A percentile compares a stretch with the other conserved stretches of the same genome.
Conservation (phyloP, 2,797 vertebrate species). For the Xenentodon cancila region DNA sequence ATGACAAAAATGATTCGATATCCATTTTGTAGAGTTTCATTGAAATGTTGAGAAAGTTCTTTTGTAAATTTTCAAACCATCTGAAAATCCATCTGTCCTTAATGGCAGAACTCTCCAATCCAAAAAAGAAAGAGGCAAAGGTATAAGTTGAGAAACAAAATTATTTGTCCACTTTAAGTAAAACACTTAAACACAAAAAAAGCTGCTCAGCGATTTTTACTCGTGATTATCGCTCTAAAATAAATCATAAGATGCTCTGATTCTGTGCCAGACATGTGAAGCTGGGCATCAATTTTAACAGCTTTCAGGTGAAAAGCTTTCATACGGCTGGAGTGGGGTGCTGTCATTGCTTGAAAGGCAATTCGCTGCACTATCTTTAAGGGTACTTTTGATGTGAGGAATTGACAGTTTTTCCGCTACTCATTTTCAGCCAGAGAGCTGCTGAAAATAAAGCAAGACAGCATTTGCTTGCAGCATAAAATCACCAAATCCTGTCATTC, state of each 20-base stretch:
- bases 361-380: neutral
- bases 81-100: no score
- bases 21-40: slow-evolving; percentile 19
- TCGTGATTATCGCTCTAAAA: neutral
- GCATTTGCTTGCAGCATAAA: neutral
- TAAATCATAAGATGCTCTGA: neutral
- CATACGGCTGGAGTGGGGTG: neutral
- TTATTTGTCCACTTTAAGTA: no score
- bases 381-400: neutral
- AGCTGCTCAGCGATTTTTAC: no score
- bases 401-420: neutral
- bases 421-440: neutral
- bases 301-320: neutral
- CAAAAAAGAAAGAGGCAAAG: no score
- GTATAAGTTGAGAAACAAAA: no score
- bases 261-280: neutral
- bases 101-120: no score
- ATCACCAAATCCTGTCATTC: neutral
- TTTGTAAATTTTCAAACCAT: no score
- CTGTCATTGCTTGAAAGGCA: neutral
- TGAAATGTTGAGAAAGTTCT: neutral
- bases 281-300: neutral
- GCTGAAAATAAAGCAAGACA: neutral
- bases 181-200: neutral
- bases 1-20: slow-evolving; percentile 8